Percentiles rank a stretch among this genome's conserved stretches.
phyloP scores from a whole-genome alignment of 2,888 invertebrate genomes.

The Helleia helle region DNA sequence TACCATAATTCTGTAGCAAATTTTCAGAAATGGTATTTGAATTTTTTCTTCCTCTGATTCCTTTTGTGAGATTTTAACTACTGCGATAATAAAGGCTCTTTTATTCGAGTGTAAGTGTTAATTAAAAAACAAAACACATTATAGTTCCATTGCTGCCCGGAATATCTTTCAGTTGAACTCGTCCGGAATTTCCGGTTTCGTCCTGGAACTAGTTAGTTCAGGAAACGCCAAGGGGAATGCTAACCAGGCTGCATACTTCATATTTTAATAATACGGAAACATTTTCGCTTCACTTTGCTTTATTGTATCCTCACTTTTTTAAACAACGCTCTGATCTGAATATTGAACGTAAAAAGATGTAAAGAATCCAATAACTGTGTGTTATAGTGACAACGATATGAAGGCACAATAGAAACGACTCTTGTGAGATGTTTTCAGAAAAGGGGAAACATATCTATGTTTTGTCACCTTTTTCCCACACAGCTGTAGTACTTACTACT shows the following conservation, averaged over 20 bases:
- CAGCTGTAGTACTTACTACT: too few relatives aligned
- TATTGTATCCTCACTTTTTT: not conserved
- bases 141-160: slow-evolving; percentile 2
- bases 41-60: too few relatives aligned
- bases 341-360: not conserved
- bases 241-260: not conserved
- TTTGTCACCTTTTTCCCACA: too few relatives aligned
- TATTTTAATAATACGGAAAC: not conserved
- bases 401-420: too few relatives aligned
- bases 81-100: not conserved
- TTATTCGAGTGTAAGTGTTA: slow-evolving; percentile 2
- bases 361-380: too few relatives aligned
- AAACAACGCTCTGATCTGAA: not conserved
- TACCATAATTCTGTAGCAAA: too few relatives aligned
- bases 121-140: slow-evolving; percentile 6
- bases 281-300: not conserved
- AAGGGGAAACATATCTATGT: too few relatives aligned
- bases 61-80: not conserved
- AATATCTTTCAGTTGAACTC: slow-evolving; percentile 4
- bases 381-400: too few relatives aligned
- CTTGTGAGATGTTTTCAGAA: too few relatives aligned
- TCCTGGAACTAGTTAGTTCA: not conserved
- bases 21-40: too few relatives aligned
- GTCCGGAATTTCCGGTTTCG: slow-evolving; percentile 4
- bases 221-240: not conserved